These are phyloP conservation scores for Mesorhabditis belari DNA, from an alignment of 2,888 invertebrate species.

Conservation along the genomic window DNA sequence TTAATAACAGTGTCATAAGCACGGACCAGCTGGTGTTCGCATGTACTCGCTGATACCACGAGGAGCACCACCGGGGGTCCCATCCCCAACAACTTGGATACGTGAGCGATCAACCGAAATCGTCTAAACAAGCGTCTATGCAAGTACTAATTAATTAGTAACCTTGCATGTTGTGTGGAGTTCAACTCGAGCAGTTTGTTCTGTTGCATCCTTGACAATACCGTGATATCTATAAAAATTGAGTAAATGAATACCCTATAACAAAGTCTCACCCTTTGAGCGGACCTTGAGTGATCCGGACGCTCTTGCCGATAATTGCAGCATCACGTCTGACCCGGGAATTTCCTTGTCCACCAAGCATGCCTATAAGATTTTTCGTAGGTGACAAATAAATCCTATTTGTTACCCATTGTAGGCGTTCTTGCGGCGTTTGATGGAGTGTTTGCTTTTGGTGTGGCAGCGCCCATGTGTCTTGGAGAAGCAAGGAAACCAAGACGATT, in stretches of 20 bases:
- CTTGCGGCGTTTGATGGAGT: conserved; percentile 5
- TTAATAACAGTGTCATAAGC: no score
- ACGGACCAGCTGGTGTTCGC: no score
- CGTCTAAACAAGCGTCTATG: conserved; percentile 10
- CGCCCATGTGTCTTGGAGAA: conserved; percentile 23
- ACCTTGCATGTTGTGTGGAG: conserved; percentile 86
- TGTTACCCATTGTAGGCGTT: no score
- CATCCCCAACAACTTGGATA: conserved; percentile 33
- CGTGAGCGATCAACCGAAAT: conserved; percentile 28
- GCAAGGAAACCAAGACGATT: conserved; percentile 18
- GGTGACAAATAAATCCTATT: background rate
- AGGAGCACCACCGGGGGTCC: no score
- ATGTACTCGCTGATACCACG: no score
- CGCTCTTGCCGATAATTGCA: conserved; percentile 88
- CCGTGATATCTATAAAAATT: conserved; percentile 69
- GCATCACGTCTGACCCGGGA: conserved; percentile 65
- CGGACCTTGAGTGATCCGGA: conserved; percentile 86
- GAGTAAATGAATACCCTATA: background rate
- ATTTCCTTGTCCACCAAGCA: no score
- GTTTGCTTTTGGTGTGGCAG: conserved; percentile 16
- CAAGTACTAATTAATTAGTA: background rate
- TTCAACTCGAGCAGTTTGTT: conserved; percentile 87
- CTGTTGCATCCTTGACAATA: conserved; percentile 95
- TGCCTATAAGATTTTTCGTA: no score
- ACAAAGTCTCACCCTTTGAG: conserved; percentile 19